Percentiles rank a stretch among this genome's conserved stretches.
Conservation (phyloP, 2,888 invertebrate species). For the Plagodis dolabraria region DNA sequence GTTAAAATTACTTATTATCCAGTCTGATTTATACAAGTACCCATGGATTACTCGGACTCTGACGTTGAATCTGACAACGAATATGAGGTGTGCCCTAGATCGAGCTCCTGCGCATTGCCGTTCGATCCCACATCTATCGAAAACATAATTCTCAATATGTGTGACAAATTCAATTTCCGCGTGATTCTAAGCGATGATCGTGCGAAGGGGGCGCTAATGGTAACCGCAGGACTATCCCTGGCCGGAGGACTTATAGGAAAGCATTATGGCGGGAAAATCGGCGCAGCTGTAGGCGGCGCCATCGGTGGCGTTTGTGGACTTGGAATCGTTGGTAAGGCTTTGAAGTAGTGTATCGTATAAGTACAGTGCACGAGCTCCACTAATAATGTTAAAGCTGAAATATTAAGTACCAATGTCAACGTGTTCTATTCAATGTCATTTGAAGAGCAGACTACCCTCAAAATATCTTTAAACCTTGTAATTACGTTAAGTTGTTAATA, state of each 20-base stretch:
- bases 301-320: constrained; percentile 73
- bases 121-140: constrained; percentile 66
- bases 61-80: constrained; percentile 52
- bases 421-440: too few relatives aligned
- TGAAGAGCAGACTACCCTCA: too few relatives aligned
- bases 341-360: too few relatives aligned
- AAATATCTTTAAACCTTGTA: too few relatives aligned
- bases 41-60: constrained; percentile 42
- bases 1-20: too few relatives aligned
- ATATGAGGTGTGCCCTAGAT: constrained; percentile 53
- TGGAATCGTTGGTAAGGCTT: constrained; percentile 66
- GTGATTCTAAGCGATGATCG: constrained; percentile 58
- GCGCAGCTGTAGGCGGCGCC: constrained; percentile 70
- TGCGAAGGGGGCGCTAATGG: constrained; percentile 55
- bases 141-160: constrained; percentile 63
- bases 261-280: constrained; percentile 71
- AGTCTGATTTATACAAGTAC: too few relatives aligned
- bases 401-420: too few relatives aligned
- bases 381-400: neutral
- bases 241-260: constrained; percentile 71
- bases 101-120: constrained; percentile 50
- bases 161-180: constrained; percentile 71
- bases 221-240: constrained; percentile 67
- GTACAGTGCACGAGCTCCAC: neutral
- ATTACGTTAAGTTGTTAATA: too few relatives aligned